Conservation (phyloP, 2,888 invertebrate genomes). For the Beris chalybata region DNA sequence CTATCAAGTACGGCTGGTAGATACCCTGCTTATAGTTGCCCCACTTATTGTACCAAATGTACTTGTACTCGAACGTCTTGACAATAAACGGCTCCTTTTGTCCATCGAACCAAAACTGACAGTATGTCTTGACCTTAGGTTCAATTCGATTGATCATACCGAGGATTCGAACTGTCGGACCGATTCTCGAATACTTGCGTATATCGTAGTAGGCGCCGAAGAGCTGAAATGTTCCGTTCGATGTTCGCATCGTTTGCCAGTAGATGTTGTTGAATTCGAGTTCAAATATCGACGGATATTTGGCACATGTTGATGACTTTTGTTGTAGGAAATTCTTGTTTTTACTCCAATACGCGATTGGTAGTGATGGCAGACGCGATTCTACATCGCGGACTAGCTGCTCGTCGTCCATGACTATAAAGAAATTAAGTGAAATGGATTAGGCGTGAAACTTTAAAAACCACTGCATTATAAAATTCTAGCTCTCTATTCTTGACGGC, state of each 20-base stretch:
- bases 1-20: conserved; percentile 87
- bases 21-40: conserved; percentile 90
- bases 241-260: conserved; percentile 83
- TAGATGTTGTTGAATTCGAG: conserved; percentile 91
- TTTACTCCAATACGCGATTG: conserved; percentile 82
- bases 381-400: conserved; percentile 78
- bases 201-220: conserved; percentile 89
- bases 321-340: conserved; percentile 66
- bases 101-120: conserved; percentile 88
- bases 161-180: conserved; percentile 80
- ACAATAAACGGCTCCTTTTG: conserved; percentile 79
- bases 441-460: too few relatives aligned
- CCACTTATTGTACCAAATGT: conserved; percentile 94
- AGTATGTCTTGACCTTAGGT: conserved; percentile 78
- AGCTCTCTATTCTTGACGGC: too few relatives aligned
- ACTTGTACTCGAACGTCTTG: conserved; percentile 86
- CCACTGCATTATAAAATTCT: too few relatives aligned
- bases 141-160: conserved; percentile 89
- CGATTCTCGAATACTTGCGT: conserved; percentile 74
- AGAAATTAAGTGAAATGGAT: neutral
- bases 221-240: conserved; percentile 86
- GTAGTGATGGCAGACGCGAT: conserved; percentile 78
- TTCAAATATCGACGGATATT: conserved; percentile 86
- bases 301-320: conserved; percentile 73
- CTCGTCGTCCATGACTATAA: conserved; percentile 63